Evolutionary conservation across 1,140 invertebrate genomes (phyloP).

Genomic region (Macrotrachela quadricornifera): DNA sequence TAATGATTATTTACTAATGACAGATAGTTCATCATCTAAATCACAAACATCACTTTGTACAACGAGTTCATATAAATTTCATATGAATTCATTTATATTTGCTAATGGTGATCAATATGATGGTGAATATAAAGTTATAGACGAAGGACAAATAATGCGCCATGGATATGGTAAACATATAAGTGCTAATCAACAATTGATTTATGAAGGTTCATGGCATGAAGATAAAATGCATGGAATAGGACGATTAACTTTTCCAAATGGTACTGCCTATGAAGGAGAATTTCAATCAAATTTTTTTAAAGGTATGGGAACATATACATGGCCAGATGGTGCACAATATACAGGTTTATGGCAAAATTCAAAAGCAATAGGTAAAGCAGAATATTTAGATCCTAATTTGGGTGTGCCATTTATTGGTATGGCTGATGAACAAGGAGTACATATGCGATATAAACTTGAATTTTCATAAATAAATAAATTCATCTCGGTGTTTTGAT

Average conservation of each 20-base stretch:
- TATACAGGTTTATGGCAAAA: constrained; percentile 4
- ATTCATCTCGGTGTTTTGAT: too few species aligned
- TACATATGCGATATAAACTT: too few species aligned
- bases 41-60: too few species aligned
- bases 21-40: too few species aligned
- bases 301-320: constrained; percentile 1
- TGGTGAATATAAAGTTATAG: not conserved
- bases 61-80: too few species aligned
- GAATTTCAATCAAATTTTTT: constrained; percentile 2
- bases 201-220: constrained; percentile 4
- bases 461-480: too few species aligned
- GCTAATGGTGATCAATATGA: constrained; percentile 7
- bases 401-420: too few species aligned
- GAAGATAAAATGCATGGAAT: constrained; percentile 2
- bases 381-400: too few species aligned
- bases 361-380: too few species aligned
- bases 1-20: too few species aligned
- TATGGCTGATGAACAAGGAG: too few species aligned
- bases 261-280: constrained; percentile 4
- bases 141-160: not conserved
- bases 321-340: constrained; percentile 5
- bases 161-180: not conserved
- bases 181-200: not conserved
- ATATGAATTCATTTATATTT: constrained; percentile 6
- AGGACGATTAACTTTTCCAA: not conserved